Conservation (phyloP, 2,113 vertebrate genomes). For the Chiloscyllium plagiosum region DNA sequence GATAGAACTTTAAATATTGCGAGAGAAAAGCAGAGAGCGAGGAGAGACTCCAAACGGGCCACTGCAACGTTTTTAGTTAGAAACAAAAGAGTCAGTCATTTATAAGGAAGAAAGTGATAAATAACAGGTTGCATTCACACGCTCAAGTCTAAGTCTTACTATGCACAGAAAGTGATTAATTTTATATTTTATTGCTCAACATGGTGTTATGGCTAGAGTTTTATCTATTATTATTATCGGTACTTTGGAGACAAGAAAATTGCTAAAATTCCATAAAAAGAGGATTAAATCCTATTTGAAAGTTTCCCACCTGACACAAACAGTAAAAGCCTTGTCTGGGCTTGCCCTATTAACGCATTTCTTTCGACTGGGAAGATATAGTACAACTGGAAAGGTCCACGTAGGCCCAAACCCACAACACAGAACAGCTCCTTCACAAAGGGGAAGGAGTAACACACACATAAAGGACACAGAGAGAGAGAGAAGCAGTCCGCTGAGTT, state of each 20-base stretch:
- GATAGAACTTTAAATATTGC: slow-evolving; percentile 94
- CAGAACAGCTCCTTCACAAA: slow-evolving; percentile 52
- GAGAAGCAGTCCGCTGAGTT: slow-evolving; percentile 73
- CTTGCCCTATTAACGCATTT: slow-evolving; percentile 76
- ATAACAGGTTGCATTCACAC: slow-evolving; percentile 99
- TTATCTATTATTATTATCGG: slow-evolving; percentile 69
- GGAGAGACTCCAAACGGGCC: slow-evolving; percentile 84
- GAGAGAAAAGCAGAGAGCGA: slow-evolving; percentile 77
- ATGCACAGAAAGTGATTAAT: slow-evolving; percentile 91
- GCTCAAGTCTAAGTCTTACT: slow-evolving; percentile 91
- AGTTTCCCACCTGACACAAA: slow-evolving; percentile 84
- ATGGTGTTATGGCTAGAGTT: slow-evolving; percentile 99
- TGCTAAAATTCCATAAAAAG: slow-evolving; percentile 76
- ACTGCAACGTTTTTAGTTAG: slow-evolving; percentile 86
- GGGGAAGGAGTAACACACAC: slow-evolving; percentile 67
- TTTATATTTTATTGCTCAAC: slow-evolving; percentile 98
- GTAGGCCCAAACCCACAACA: slow-evolving; percentile 70
- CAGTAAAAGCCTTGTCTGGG: slow-evolving; percentile 99
- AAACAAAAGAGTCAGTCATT: slow-evolving; percentile 85
- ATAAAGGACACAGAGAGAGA: slow-evolving; percentile 61
- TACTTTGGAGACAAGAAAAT: slow-evolving; percentile 89
- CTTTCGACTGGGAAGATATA: slow-evolving; percentile 73
- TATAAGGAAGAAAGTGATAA: slow-evolving; percentile 90
- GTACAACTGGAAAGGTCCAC: slow-evolving; percentile 70
- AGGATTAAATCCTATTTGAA: slow-evolving; percentile 70